Base-by-base conservation (phyloP, 2,888 invertebrate species). In the Mythimna ferrago region DNA sequence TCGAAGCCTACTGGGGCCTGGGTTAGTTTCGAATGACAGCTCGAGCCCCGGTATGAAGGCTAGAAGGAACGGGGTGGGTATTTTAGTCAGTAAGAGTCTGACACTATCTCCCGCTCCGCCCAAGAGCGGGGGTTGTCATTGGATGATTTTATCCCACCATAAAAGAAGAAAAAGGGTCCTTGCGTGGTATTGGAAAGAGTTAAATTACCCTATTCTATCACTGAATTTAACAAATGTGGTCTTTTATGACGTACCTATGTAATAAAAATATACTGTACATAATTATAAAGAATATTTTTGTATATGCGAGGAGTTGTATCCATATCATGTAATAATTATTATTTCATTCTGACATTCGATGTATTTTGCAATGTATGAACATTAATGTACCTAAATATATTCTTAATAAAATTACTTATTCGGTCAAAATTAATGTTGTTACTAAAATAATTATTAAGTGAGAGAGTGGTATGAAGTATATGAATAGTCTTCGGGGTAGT, bases 261-360 rank as follows among this genome's bases (percentile, higher is more conserved):
- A 58, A 38, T 66, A 14, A 54, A 71, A 48, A 60, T 56, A 63
- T 83, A 80, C 65, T 89, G 87, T 87, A 87, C 65, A 84, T 85
- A 81, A 71, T 51, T 71, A 76, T 73, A 78, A 70, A 76, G 61
- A 79, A 86, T 91, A 91, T 92, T 92, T 92, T 92, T 92, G 83
- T 91, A 89, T 87, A 81, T 86, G 84, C 83, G 82, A 73, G 35
- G 6, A 84, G 85, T 78, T 82, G 85, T 89, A 88, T 86, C 82
- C 87, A 90, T 89, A 91, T 89, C 86, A 76, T 76, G 66, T 83
- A 87, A 80, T 71, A 68, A 53, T 41, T 41, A 82, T 77, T 73
- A 81, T 83, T 80, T 73, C 88, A 88, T 89, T 90, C 84, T 89
- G 85, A 84, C 90, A 89, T 73, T 87, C 73, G 51, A 84, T 85